These are phyloP conservation scores for Oxyura jamaicensis DNA, from an alignment of 2,113 vertebrate genomes.

Conservation along the genomic window DNA sequence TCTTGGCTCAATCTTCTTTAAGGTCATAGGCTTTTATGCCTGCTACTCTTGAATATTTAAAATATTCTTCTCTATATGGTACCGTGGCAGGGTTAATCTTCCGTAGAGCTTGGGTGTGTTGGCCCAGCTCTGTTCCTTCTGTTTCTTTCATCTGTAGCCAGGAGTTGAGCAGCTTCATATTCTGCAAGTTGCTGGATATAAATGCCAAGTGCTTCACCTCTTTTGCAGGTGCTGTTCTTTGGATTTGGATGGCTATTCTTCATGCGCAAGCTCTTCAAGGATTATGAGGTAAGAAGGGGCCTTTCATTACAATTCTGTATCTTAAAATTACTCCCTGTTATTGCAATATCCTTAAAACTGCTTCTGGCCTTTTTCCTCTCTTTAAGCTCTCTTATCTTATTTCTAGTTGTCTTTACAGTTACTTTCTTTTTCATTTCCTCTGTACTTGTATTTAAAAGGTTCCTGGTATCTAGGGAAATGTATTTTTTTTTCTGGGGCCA, in stretches of 20 bases:
- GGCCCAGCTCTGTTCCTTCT: not conserved
- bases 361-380: not conserved
- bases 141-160: not conserved
- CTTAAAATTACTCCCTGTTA: not conserved
- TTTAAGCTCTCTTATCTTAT: not conserved
- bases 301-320: not conserved
- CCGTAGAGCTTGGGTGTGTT: not conserved
- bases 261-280: conserved; percentile 95
- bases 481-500: not conserved
- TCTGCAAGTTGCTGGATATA: not conserved
- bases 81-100: not conserved
- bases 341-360: not conserved
- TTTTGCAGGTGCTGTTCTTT: conserved; percentile 92
- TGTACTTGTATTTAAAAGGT: not conserved
- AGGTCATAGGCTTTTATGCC: rapidly evolving
- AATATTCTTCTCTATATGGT: not conserved
- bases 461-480: not conserved
- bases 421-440: not conserved
- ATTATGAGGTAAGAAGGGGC: conserved; percentile 89
- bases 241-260: conserved; percentile 99
- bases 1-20: not conserved
- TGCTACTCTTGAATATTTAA: not conserved
- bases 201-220: not conserved
- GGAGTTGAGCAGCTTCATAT: not conserved
- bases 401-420: not conserved